These are phyloP conservation scores for Scrobipalpa atriplicella DNA, from an alignment of 2,888 invertebrate species.

Conservation along the genomic window DNA sequence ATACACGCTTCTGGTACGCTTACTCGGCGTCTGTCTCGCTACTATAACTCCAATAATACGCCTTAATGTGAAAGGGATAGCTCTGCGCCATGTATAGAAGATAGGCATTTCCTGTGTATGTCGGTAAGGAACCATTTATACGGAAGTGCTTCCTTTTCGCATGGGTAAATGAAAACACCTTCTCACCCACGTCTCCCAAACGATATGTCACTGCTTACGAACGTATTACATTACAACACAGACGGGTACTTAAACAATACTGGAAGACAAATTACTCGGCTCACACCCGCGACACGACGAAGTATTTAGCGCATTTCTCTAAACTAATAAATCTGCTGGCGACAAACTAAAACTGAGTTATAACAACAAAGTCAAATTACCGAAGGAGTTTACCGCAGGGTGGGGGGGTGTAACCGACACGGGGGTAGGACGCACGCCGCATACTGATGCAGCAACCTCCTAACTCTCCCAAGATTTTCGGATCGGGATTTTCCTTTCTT, in stretches of 20 bases:
- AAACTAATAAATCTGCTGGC: constrained; percentile 78
- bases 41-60: too few relatives aligned
- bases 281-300: constrained; percentile 42
- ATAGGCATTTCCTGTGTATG: not conserved
- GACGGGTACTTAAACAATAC: constrained; percentile 13
- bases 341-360: constrained; percentile 81
- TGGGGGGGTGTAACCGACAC: constrained; percentile 68
- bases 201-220: constrained; percentile 13
- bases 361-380: constrained; percentile 83
- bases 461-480: constrained; percentile 81
- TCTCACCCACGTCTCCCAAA: not conserved
- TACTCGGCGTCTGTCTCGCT: too few relatives aligned
- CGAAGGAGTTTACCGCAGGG: constrained; percentile 77
- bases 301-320: constrained; percentile 67
- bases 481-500: constrained; percentile 82
- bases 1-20: too few relatives aligned
- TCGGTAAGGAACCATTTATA: not conserved
- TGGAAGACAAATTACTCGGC: constrained; percentile 22
- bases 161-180: not conserved
- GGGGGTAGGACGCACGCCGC: constrained; percentile 60
- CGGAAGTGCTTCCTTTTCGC: not conserved
- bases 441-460: constrained; percentile 70
- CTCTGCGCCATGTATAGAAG: not conserved
- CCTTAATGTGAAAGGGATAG: too few relatives aligned
- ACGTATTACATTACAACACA: constrained; percentile 19